Evolutionary conservation across 2,888 invertebrate species (phyloP).

Genomic region (Lordiphosa fenestrarum): DNA sequence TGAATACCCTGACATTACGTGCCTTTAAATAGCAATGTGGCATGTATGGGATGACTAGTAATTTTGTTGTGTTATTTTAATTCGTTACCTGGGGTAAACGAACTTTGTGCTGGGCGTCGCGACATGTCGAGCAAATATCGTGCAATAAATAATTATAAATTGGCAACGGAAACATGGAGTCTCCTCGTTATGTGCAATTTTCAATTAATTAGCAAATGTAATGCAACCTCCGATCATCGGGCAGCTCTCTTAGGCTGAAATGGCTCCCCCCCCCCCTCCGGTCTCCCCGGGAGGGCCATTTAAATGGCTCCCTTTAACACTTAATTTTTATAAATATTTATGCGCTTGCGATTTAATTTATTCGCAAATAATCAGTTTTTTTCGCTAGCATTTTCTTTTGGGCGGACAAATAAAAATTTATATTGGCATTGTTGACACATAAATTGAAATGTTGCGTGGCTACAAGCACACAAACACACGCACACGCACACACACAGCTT

Average conservation of each 20-base stretch:
- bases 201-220: conserved; percentile 73
- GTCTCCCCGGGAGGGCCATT: conserved; percentile 15
- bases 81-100: not conserved
- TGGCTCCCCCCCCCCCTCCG: no score
- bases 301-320: conserved; percentile 67
- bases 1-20: no score
- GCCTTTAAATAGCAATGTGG: no score
- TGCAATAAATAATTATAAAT: conserved; percentile 66
- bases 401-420: conserved; percentile 36
- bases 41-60: no score
- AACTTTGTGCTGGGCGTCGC: conserved; percentile 1
- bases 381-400: conserved; percentile 37
- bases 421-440: conserved; percentile 66
- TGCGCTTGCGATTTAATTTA: conserved; percentile 68
- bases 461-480: conserved; percentile 5
- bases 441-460: conserved; percentile 64
- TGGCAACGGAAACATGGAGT: conserved; percentile 55
- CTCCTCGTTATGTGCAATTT: conserved; percentile 62
- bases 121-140: conserved; percentile 16
- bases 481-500: conserved; percentile 18
- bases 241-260: not conserved
- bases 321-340: conserved; percentile 75
- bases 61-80: not conserved
- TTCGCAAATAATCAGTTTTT: conserved; percentile 55
- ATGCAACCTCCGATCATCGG: conserved; percentile 38